Evolutionary conservation across 2,888 invertebrate species (phyloP).

Genomic region (Nebria brevicollis): DNA sequence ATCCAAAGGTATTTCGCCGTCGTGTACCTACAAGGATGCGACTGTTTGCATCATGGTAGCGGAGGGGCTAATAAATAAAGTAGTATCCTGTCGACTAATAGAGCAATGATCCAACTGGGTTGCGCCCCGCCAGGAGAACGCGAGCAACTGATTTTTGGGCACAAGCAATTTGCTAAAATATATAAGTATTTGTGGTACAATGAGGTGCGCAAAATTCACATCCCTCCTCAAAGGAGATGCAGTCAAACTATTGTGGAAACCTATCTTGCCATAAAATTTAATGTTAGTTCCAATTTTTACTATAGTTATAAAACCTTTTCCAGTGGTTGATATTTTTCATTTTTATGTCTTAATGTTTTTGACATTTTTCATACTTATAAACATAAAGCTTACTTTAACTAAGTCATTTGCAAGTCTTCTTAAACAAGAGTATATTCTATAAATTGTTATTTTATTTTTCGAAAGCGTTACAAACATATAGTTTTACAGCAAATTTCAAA

Average conservation of each 20-base stretch:
- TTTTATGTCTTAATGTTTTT: not conserved
- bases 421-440: not conserved
- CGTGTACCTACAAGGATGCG: not conserved
- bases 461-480: no score
- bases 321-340: not conserved
- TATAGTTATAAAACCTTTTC: not conserved
- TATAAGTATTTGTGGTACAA: not conserved
- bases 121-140: not conserved
- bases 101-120: not conserved
- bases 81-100: slow-evolving; percentile 1
- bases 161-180: not conserved
- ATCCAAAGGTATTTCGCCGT: not conserved
- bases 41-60: not conserved
- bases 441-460: no score
- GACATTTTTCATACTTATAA: not conserved
- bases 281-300: not conserved
- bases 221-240: not conserved
- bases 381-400: not conserved
- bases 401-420: not conserved
- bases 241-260: not conserved
- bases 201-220: not conserved
- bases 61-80: slow-evolving; percentile 1
- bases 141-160: not conserved
- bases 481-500: no score
- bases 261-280: not conserved